phyloP scores from a whole-genome alignment of 2,888 invertebrate species.

The Argyresthia albistria region DNA sequence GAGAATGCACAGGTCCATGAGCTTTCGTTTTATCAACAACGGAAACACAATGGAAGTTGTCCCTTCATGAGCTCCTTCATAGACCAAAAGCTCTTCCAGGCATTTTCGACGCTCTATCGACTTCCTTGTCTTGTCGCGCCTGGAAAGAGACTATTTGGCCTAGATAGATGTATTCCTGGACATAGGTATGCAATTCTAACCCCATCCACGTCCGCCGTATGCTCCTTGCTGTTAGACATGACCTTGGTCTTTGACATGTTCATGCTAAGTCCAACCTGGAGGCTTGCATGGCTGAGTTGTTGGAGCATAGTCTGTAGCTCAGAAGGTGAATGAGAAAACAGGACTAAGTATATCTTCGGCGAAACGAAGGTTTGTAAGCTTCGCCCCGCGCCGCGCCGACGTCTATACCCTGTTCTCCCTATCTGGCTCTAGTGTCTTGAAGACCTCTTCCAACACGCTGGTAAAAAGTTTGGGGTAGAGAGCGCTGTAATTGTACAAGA shows the following conservation, averaged over 20 bases:
- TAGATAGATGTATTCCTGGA: background rate
- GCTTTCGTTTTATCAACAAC: no score
- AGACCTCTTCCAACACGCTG: conserved; percentile 12
- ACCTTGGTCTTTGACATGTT: background rate
- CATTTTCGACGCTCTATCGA: background rate
- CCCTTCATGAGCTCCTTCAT: background rate
- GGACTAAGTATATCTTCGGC: background rate
- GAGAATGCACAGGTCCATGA: no score
- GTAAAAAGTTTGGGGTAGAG: conserved; percentile 14
- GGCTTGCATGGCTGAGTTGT: conserved; percentile 1
- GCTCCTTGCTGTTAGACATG: background rate
- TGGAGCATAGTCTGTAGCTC: background rate
- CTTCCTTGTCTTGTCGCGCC: no score
- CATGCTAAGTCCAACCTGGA: background rate
- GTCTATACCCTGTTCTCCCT: conserved; percentile 7
- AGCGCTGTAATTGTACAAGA: no score
- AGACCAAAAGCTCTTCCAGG: background rate
- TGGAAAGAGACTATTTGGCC: no score
- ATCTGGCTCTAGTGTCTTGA: conserved; percentile 7
- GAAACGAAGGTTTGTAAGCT: background rate
- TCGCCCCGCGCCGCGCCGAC: background rate
- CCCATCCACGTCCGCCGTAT: background rate
- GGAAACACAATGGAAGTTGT: background rate
- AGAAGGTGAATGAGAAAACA: background rate
- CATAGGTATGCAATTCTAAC: background rate